phyloP scores from a whole-genome alignment of 2,797 vertebrate genomes.

The Gallinago nigripennis region DNA sequence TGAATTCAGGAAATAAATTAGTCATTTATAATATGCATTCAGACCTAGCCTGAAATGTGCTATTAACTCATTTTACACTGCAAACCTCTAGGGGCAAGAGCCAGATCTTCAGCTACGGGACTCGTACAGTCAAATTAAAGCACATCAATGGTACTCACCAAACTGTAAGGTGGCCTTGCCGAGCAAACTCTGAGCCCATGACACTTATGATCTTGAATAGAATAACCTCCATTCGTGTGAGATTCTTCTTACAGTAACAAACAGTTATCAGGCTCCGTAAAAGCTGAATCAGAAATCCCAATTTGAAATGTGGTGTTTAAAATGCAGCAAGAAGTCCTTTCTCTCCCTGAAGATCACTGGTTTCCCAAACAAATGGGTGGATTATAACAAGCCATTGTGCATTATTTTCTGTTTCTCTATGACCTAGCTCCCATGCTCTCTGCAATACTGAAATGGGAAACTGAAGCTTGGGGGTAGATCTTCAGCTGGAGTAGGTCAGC shows the following conservation, averaged over 20 bases:
- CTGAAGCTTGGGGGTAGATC: not conserved
- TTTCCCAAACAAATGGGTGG: not conserved
- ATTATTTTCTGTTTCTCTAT: not conserved
- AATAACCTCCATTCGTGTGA: not conserved
- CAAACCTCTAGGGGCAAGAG: not conserved
- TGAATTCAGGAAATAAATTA: not conserved
- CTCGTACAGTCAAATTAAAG: not conserved
- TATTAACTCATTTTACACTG: not conserved
- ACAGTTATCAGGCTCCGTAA: not conserved
- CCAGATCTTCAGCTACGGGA: not conserved
- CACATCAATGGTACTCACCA: not conserved
- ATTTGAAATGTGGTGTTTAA: fast-evolving
- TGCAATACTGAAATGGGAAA: not conserved
- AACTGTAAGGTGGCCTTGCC: not conserved
- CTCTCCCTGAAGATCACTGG: not conserved
- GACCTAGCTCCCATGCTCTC: not conserved
- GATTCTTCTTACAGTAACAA: not conserved
- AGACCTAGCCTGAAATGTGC: not conserved
- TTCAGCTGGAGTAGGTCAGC: not conserved
- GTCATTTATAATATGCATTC: not conserved
- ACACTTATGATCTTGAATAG: not conserved
- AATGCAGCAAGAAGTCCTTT: not conserved
- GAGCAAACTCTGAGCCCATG: not conserved
- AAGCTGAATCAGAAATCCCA: not conserved
- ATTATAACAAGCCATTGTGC: not conserved